Conservation (phyloP, 2,888 invertebrate genomes). For the Scaptomyza parva region DNA sequence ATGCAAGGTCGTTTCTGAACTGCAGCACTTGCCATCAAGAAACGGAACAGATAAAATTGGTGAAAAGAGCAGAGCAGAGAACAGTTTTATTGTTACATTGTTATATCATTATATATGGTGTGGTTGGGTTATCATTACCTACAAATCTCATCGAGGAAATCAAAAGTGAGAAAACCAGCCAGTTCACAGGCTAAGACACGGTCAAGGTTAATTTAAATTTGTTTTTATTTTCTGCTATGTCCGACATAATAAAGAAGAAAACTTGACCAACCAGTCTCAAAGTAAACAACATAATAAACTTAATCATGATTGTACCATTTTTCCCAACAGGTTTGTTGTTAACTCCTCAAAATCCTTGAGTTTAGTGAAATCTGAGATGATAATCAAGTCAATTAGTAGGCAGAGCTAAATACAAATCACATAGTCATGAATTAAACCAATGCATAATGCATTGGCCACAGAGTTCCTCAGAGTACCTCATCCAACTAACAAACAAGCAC, state of each 20-base stretch:
- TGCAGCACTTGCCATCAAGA: slow-evolving; percentile 19
- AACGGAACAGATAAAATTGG: slow-evolving; percentile 36
- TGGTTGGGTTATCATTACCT: slow-evolving; percentile 5
- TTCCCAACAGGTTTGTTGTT: background rate
- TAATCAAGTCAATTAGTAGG: slow-evolving; percentile 5
- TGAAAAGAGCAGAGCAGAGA: slow-evolving; percentile 49
- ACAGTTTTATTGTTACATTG: slow-evolving; percentile 40
- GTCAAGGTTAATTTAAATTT: slow-evolving; percentile 45
- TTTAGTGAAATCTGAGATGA: background rate
- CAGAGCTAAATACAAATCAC: slow-evolving; percentile 6
- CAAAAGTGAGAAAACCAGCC: slow-evolving; percentile 3
- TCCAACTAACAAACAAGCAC: slow-evolving; percentile 6
- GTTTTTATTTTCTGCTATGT: background rate
- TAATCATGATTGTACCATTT: background rate
- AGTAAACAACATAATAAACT: slow-evolving; percentile 1
- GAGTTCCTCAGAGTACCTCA: background rate
- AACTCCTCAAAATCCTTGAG: background rate
- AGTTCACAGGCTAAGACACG: slow-evolving; percentile 39
- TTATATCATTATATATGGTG: slow-evolving; percentile 26
- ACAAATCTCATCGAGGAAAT: slow-evolving; percentile 8
- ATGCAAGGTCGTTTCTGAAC: slow-evolving; percentile 45
- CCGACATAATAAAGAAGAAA: background rate
- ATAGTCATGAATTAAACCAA: background rate
- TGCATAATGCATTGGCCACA: slow-evolving; percentile 1
- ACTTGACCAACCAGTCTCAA: background rate